Conservation (phyloP, 2,888 invertebrate genomes). For the Prosopocoilus inquinatus region DNA sequence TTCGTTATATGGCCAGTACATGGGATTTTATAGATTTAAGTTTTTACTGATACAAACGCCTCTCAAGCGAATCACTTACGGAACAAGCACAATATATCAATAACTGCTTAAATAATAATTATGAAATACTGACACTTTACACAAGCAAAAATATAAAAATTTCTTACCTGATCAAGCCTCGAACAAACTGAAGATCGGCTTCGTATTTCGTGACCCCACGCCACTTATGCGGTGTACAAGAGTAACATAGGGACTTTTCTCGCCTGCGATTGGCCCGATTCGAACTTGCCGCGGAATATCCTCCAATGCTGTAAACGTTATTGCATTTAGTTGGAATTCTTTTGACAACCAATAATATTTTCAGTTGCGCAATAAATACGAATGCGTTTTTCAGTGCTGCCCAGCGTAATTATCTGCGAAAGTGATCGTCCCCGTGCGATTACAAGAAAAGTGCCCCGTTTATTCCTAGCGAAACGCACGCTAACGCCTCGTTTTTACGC, state of each 20-base stretch:
- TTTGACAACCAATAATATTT: slow-evolving; percentile 50
- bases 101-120: slow-evolving; percentile 43
- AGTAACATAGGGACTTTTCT: slow-evolving; percentile 49
- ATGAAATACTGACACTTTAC: slow-evolving; percentile 54
- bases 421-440: background rate
- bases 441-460: background rate
- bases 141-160: slow-evolving; percentile 56
- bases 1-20: slow-evolving; percentile 50
- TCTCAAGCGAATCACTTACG: slow-evolving; percentile 33
- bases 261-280: slow-evolving; percentile 56
- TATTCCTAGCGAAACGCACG: too few species aligned
- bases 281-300: slow-evolving; percentile 59
- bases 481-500: too few species aligned
- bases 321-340: slow-evolving; percentile 56
- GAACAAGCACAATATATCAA: slow-evolving; percentile 39
- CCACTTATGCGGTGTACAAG: slow-evolving; percentile 61
- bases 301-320: slow-evolving; percentile 54
- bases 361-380: slow-evolving; percentile 45
- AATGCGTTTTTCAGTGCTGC: slow-evolving; percentile 13
- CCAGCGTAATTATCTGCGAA: background rate
- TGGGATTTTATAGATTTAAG: slow-evolving; percentile 44
- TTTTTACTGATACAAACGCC: slow-evolving; percentile 38
- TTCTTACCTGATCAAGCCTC: slow-evolving; percentile 60
- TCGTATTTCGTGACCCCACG: slow-evolving; percentile 64
- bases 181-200: slow-evolving; percentile 60